Evolutionary conservation across 2,113 vertebrate species (phyloP), one percentile per base, ranked within the genome.

Genomic region (Polypterus senegalus): DNA sequence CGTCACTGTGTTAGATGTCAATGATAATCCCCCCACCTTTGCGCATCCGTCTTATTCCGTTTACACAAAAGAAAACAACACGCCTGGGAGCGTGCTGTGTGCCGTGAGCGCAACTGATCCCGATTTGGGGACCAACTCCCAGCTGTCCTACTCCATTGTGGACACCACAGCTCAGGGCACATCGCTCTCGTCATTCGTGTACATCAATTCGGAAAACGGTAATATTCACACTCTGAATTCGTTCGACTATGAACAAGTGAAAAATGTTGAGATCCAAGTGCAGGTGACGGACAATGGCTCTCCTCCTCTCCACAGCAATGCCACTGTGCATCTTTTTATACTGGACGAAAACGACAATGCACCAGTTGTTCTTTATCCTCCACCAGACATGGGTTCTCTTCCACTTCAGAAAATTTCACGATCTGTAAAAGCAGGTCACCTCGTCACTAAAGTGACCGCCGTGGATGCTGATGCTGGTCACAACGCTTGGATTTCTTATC

Each of bases 201-300:
- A 87, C 49, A 84, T 89, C 7, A 84, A 87, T 59, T 77, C 81
- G 9, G 79, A 85, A 56, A 87, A 84, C 0, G 89, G 89, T 63
- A 86, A 82, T 64, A 76, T 91, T 65, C 89, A 85, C 67, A 84
- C 86, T 0, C 67, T 84, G 71, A 71, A 79, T 59, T 78, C 83
- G 43, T 84, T 89, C 71, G 88, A 91, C 70, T 89, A 90, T 1
- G 89, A 91, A 73, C 84, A 86, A 62, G 74, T 88, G 48, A 87
- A 88, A 67, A 78, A 81, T 65, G 84, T 91, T 67, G 76, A 89
- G 67, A 80, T 89, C 65, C 76, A 70, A 1, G 81, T 88, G 57
- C 83, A 86, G 65, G 88, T 86, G 53, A 85, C 83, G 64, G 89
- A 90, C 64, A 78, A 78, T 54, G 88, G 88, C 47, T 72, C 69